Conservation (phyloP, 2,888 invertebrate genomes). For the Eilema griseolum region DNA sequence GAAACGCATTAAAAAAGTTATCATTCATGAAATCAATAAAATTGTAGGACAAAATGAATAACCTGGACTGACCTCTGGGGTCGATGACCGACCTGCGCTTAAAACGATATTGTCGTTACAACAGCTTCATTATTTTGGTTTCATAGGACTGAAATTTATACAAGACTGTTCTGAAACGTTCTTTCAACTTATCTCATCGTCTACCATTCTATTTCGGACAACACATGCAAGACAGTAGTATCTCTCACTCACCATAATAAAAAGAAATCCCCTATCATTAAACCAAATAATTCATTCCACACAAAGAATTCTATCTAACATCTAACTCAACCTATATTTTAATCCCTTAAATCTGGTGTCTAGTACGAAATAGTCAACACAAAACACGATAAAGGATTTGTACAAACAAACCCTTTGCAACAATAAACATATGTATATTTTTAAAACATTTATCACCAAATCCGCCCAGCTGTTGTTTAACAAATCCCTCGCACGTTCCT, state of each 20-base stretch:
- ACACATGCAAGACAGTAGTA: too few species aligned
- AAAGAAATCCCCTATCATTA: not conserved
- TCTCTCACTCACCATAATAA: too few species aligned
- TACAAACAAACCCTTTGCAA: not conserved
- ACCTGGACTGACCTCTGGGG: not conserved
- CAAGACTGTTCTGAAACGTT: too few species aligned
- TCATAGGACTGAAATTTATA: too few species aligned
- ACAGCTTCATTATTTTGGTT: not conserved
- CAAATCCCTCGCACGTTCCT: constrained; percentile 9
- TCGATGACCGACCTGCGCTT: not conserved
- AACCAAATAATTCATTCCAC: not conserved
- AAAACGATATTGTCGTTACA: not conserved
- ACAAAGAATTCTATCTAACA: too few species aligned
- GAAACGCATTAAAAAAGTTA: not conserved
- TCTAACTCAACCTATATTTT: too few species aligned
- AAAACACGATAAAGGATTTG: not conserved
- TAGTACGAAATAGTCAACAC: not conserved
- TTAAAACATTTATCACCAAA: constrained; percentile 18
- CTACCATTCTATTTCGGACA: too few species aligned
- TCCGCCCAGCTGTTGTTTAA: constrained; percentile 14
- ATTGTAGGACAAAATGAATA: not conserved
- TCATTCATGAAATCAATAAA: not conserved
- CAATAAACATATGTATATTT: not conserved
- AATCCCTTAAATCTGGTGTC: not conserved
- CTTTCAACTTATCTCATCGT: too few species aligned